A percentile compares a stretch with the other conserved stretches of the same genome.
These are phyloP conservation scores for Chroicocephalus ridibundus DNA, from an alignment of 2,113 vertebrate genomes.

Conservation along the genomic window DNA sequence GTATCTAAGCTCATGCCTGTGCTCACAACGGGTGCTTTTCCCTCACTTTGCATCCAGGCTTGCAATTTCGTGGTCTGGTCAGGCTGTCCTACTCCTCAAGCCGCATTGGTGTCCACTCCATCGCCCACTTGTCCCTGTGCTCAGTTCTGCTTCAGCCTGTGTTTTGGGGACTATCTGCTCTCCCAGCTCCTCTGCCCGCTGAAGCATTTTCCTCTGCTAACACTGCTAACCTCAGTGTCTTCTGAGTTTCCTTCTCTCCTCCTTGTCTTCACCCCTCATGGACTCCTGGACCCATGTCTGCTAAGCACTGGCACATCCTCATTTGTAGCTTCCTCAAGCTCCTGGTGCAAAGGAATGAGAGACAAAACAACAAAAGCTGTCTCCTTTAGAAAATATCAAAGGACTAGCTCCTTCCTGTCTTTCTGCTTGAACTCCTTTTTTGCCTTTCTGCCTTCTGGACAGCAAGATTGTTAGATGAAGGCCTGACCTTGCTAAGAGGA, in stretches of 20 bases:
- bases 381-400: background rate
- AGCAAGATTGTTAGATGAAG: background rate
- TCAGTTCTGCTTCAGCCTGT: background rate
- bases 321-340: background rate
- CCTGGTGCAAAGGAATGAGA: background rate
- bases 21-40: background rate
- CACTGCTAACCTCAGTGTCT: background rate
- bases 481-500: background rate
- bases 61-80: background rate
- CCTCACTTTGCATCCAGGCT: background rate
- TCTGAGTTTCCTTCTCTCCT: background rate
- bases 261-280: background rate
- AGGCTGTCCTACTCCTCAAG: background rate
- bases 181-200: background rate
- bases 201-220: background rate
- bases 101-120: rapidly evolving
- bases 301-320: background rate
- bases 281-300: background rate
- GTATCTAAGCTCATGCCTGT: background rate
- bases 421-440: background rate
- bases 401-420: background rate
- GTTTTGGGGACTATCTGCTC: background rate
- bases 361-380: background rate
- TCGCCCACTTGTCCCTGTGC: background rate
- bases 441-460: background rate